A percentile compares a stretch with the other conserved stretches of the same genome.
Evolutionary conservation across 2,113 vertebrate species (phyloP).

Genomic region (Sylvilagus bachmani): DNA sequence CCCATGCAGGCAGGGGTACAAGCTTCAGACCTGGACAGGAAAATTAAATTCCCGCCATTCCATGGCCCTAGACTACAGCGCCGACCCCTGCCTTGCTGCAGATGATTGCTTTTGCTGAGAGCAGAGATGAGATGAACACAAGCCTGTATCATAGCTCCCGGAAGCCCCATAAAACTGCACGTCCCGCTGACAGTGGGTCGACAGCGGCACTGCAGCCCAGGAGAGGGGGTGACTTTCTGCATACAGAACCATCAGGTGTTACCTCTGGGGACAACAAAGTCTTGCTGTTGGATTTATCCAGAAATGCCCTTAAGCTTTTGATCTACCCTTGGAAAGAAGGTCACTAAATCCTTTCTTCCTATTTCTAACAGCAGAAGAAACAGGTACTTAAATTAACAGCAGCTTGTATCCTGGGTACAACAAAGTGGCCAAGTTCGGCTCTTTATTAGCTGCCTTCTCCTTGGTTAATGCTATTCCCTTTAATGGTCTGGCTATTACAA

Average conservation of each 20-base stretch:
- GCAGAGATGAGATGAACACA: not conserved
- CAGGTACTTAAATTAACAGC: conserved; percentile 66
- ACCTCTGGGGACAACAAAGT: not conserved
- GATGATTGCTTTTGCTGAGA: not conserved
- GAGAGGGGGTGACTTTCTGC: not conserved
- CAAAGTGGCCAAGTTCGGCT: conserved; percentile 69
- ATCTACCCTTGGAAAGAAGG: conserved; percentile 33
- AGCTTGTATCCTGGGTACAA: conserved; percentile 65
- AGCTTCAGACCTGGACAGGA: not conserved
- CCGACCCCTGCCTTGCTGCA: not conserved
- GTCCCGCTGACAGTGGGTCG: not conserved
- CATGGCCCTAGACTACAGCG: not conserved
- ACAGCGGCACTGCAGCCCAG: accelerated
- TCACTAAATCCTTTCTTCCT: conserved; percentile 50
- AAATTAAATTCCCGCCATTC: not conserved
- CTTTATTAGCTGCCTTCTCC: conserved; percentile 86
- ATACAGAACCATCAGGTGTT: not conserved
- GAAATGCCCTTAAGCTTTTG: conserved; percentile 10
- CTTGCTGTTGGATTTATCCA: conserved; percentile 20
- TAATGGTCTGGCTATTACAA: conserved; percentile 84
- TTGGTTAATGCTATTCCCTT: conserved; percentile 81
- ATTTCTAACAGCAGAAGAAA: conserved; percentile 68
- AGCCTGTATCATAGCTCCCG: no score
- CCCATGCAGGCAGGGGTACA: not conserved
- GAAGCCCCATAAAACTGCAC: not conserved